These are phyloP conservation scores for Odontomyia ornata DNA, from an alignment of 2,888 invertebrate genomes.

Conservation along the genomic window DNA sequence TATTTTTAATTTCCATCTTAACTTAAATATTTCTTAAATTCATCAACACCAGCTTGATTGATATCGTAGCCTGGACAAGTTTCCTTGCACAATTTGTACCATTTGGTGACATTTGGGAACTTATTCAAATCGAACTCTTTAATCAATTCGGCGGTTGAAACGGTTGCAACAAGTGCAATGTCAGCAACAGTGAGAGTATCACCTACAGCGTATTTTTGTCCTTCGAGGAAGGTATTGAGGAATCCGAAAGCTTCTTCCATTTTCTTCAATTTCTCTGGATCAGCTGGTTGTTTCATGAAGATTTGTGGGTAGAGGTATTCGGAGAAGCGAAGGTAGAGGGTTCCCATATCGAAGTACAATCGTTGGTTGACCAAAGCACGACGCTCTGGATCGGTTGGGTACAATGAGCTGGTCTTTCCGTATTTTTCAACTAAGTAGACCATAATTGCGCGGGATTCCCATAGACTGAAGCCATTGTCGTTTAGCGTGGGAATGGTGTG, in stretches of 20 bases:
- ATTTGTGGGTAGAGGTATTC: conserved; percentile 76
- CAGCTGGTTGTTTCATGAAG: conserved; percentile 70
- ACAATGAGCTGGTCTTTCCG: conserved; percentile 77
- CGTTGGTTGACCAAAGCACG: conserved; percentile 81
- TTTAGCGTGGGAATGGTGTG: conserved; percentile 85
- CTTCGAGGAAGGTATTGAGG: conserved; percentile 77
- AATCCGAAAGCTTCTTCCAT: conserved; percentile 74
- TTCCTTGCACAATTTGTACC: conserved; percentile 69
- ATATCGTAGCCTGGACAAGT: conserved; percentile 70
- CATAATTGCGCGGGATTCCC: conserved; percentile 87
- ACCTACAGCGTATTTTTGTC: conserved; percentile 77
- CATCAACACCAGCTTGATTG: conserved; percentile 68
- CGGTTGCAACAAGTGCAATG: conserved; percentile 72
- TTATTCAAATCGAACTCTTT: conserved; percentile 73
- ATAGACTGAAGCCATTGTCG: conserved; percentile 82
- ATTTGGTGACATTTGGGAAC: conserved; percentile 74
- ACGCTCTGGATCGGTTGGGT: conserved; percentile 79
- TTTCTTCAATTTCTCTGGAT: conserved; percentile 74
- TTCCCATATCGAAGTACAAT: conserved; percentile 82
- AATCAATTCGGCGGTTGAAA: conserved; percentile 74
- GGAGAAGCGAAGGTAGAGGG: conserved; percentile 74
- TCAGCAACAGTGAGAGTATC: conserved; percentile 81
- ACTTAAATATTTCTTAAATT: conserved; percentile 63
- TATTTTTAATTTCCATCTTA: conserved; percentile 66
- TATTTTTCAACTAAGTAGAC: conserved; percentile 83